Base-by-base conservation (phyloP, 2,888 invertebrate species). In the Torymus tubicola region DNA sequence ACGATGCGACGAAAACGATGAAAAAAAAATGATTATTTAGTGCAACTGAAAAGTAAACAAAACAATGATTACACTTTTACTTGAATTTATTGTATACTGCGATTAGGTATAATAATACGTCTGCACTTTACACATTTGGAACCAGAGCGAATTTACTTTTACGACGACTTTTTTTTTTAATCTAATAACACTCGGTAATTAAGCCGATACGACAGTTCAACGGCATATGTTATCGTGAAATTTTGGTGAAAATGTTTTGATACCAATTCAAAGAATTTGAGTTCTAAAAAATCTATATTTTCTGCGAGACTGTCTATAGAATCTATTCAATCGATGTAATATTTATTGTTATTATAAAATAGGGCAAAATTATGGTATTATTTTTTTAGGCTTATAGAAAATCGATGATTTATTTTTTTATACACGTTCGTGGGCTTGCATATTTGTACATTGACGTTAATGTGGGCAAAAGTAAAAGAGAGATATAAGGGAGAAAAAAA, bases 31-130 rank as follows among this genome's bases (percentile, higher is more conserved):
- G 5, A 67, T 70, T 31, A 11, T 65, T 70, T 55, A 77, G 69
- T 64, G 63, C 63, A 60, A 70, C 55, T 63, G 50, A 14, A n/a
- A 68, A 42, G 42, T 42, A 42, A 67, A 11, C 42, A 61, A 60
- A 60, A 80, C 71, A 72, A 82, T 83, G 84, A 83, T 83, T 83
- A 84, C 81, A 84, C 81, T 84, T 84, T 82, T 83, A 84, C 80
- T 80, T 80, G 69, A 82, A 83, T 83, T 82, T 81, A 80, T 82
- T 78, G n/a, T 57, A 42, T 61, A 67, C 31, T 81, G 75, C 78
- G 73, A 76, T 82, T 76, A 80, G 78, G 82, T 83, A 81, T 77
- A 81, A 76, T 80, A 74, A 24, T 18, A 63, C 61, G 12, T 60
- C 12, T 78, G 67, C 16, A 67, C 67, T 72, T 72, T 61, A 76